These are phyloP conservation scores for Nephrocerus scutellatus DNA, from an alignment of 2,888 invertebrate genomes.

Conservation along the genomic window DNA sequence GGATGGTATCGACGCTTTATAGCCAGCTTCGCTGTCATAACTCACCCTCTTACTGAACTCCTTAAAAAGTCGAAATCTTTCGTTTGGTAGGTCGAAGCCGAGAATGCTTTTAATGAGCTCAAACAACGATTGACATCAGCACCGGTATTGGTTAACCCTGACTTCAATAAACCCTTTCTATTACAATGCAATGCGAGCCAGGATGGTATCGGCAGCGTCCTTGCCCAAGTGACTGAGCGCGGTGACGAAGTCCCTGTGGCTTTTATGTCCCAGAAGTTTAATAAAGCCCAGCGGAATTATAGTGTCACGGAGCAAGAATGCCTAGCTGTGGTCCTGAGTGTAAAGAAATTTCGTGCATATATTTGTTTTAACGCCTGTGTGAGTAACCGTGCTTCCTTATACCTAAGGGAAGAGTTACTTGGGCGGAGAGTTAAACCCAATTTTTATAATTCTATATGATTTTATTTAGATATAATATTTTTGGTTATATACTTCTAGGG, in stretches of 20 bases:
- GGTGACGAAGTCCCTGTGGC: slow-evolving; percentile 13
- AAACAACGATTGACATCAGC: slow-evolving; percentile 11
- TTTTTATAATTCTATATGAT: too few species aligned
- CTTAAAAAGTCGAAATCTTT: slow-evolving; percentile 1
- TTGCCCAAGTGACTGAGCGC: slow-evolving; percentile 10
- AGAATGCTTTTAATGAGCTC: slow-evolving; percentile 5
- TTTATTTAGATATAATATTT: too few species aligned
- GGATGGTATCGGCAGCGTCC: slow-evolving; percentile 12
- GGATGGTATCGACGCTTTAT: slow-evolving; percentile 7
- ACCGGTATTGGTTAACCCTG: slow-evolving; percentile 9
- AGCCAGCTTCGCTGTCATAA: neutral
- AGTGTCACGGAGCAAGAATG: slow-evolving; percentile 12
- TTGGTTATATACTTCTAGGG: too few species aligned
- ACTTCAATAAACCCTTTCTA: slow-evolving; percentile 14
- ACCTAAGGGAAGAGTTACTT: too few species aligned
- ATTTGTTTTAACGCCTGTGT: too few species aligned
- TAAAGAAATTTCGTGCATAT: slow-evolving; percentile 12
- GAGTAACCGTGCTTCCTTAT: too few species aligned
- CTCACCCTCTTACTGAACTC: slow-evolving; percentile 5
- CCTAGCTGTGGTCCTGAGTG: slow-evolving; percentile 9
- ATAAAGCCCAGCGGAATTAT: slow-evolving; percentile 15
- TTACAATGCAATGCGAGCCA: slow-evolving; percentile 15
- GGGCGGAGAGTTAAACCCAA: too few species aligned
- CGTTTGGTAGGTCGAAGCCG: neutral
- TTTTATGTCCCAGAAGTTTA: slow-evolving; percentile 17